A percentile compares a stretch with the other conserved stretches of the same genome.
Evolutionary conservation across 2,797 vertebrate genomes (phyloP).

Genomic region (Synanceia verrucosa): DNA sequence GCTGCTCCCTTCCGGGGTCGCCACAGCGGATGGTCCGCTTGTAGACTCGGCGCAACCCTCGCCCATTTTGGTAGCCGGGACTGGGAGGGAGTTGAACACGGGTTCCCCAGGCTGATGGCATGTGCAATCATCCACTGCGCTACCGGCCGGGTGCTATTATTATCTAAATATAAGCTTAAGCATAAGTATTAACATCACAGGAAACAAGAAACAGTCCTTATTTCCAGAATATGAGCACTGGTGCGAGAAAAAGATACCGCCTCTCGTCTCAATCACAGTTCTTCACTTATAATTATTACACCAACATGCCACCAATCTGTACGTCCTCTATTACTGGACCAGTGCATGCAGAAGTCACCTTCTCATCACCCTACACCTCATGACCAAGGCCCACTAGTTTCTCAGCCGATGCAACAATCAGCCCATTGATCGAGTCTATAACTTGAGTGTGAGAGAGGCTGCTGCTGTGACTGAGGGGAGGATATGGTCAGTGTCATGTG

Average conservation of each 20-base stretch:
- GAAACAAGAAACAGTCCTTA: not conserved
- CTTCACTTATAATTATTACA: conserved; percentile 1
- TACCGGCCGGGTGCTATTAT: no score
- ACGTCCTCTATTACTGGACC: no score
- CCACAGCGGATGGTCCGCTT: no score
- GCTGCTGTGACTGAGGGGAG: conserved; percentile 36
- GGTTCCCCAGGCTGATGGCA: no score
- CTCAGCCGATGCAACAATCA: conserved; percentile 53
- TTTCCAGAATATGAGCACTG: conserved; percentile 3
- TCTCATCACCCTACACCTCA: conserved; percentile 52
- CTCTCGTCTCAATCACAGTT: not conserved
- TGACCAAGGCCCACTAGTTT: conserved; percentile 50
- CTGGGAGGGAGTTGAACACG: no score
- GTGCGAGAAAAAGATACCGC: not conserved
- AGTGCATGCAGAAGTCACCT: conserved; percentile 33
- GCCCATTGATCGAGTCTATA: conserved; percentile 61
- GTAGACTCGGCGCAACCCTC: no score
- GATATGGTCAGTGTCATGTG: conserved; percentile 65
- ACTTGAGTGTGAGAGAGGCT: conserved; percentile 18
- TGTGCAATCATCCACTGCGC: no score
- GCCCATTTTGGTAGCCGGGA: no score
- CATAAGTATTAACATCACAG: not conserved
- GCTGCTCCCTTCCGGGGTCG: no score
- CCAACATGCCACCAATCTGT: not conserved
- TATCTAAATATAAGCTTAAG: no score